These are phyloP conservation scores for Sternotherus odoratus DNA, from an alignment of 2,797 vertebrate genomes.

Conservation along the genomic window DNA sequence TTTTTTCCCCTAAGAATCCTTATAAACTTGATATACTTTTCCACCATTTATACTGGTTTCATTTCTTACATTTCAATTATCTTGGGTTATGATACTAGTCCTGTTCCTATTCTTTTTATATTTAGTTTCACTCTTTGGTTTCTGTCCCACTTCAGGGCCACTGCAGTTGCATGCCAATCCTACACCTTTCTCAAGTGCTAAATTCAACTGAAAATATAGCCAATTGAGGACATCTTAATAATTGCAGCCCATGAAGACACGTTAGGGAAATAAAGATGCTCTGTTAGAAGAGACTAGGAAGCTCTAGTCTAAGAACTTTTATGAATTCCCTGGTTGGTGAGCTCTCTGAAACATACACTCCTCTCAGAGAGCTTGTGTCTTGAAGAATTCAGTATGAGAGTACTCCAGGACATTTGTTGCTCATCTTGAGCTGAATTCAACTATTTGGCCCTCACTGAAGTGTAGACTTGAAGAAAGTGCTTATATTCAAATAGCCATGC, in stretches of 20 bases:
- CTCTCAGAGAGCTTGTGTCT: neutral
- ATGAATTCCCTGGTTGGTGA: neutral
- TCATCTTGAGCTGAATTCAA: neutral
- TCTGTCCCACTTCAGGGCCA: neutral
- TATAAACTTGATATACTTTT: neutral
- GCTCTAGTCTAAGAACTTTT: neutral
- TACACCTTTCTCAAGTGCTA: neutral
- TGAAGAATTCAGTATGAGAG: neutral
- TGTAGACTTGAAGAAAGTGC: neutral
- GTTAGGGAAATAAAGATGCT: neutral
- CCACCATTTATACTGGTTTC: neutral
- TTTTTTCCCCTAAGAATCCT: neutral
- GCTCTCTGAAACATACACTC: accelerated
- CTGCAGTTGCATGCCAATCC: neutral
- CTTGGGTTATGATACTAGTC: neutral
- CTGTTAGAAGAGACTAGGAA: neutral
- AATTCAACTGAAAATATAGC: neutral
- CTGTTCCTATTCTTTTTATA: neutral
- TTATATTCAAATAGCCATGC: neutral
- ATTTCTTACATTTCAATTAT: neutral
- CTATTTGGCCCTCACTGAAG: neutral
- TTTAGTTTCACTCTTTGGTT: neutral
- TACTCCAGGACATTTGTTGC: neutral
- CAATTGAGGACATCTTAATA: neutral
- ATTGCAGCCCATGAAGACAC: neutral